Evolutionary conservation across 2,888 invertebrate species (phyloP), one percentile per base, ranked within the genome.

Genomic region (Palloptera scutellata): DNA sequence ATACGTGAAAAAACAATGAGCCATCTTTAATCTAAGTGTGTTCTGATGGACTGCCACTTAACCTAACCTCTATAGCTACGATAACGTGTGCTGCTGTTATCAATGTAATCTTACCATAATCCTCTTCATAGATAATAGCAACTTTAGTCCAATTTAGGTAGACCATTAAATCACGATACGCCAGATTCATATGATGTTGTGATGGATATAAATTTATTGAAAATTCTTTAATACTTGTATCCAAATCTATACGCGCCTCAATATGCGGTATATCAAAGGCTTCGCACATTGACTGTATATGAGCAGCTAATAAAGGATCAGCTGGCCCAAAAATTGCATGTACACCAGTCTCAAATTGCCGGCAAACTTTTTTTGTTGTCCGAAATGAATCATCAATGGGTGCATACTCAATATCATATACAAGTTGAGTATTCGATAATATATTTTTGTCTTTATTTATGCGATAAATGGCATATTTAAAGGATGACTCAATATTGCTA

Each of bases 111-210:
- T 87, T 80, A 94, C 95, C 94, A 80, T 91, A 91, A 77, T 96
- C 95, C 78, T 97, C 95, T 80, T 98, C 97, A 80, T 97, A 97
- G 55, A 98, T 90, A 65, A 98, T 92, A 0, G 95, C 96, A 78
- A 97, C 94, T 80, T 92, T 91, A 2, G 94, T 94, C 97, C 97
- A 97, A 82, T 95, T 95, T 70, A 96, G 89, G 82, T 94, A 94
- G 11, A 90, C 87, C 83, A 97, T 93, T 73, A 96, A 88, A 79
- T 97, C 96, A 67, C 91, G 88, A 84, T 95, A 95, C 0, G 94
- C 94, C 80, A 88, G 88, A 80, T 95, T 93, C 82, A 97, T 88
- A 73, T 93, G 88, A 66, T 90, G 89, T 73, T 94, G 92, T 11
- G 95, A 90, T 0, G 97, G 97, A 83, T 94, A 93, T 63, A 97